Evolutionary conservation across 1,140 invertebrate species (phyloP), one percentile per base, ranked within the genome.

Genomic region (Drosophila santomea): DNA sequence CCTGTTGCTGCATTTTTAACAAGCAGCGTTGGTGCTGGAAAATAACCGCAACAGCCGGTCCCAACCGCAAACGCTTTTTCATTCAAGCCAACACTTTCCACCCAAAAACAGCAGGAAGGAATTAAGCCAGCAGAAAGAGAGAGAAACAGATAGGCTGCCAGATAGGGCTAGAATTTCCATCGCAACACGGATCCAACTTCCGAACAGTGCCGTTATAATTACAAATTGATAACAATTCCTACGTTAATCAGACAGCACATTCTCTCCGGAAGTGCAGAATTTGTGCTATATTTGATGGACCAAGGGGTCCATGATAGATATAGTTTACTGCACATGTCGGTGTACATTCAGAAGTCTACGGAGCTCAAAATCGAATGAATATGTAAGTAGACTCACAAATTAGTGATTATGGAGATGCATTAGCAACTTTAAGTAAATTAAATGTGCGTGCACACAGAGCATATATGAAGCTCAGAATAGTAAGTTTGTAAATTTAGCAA

Each of bases 171-270:
- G 10, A 41, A 52, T 25, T 15, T n/a, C 35, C 23, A 20, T 41
- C 6, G 12, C 60, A 25, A 36, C 52, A 71, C 15, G 10, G 15
- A 20, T 36, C 32, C 48, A 20, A 69, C 39, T 58, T 39, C 62
- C 38, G 55, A 62, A 35, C 55, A 47, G 63, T 41, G 47, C 50
- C 52, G 66, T 57, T 56, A 61, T 82, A 88, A 86, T 86, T 88
- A 74, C 74, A 88, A 82, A 88, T 86, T 86, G 82, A 86, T 86
- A 86, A 88, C 83, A 75, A 78, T 88, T 86, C 75, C 41, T 79
- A 62, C 83, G 75, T 69, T 88, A 88, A 86, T 86, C 82, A 86
- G 82, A 83, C 82, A 58, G 28, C 52, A 51, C 47, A 36, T n/a
- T 23, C 45, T 51, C 36, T 32, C 23, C 62, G 83, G 83, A 88